Evolutionary conservation across 2,113 vertebrate species (phyloP).

Genomic region (Cebus imitator): DNA sequence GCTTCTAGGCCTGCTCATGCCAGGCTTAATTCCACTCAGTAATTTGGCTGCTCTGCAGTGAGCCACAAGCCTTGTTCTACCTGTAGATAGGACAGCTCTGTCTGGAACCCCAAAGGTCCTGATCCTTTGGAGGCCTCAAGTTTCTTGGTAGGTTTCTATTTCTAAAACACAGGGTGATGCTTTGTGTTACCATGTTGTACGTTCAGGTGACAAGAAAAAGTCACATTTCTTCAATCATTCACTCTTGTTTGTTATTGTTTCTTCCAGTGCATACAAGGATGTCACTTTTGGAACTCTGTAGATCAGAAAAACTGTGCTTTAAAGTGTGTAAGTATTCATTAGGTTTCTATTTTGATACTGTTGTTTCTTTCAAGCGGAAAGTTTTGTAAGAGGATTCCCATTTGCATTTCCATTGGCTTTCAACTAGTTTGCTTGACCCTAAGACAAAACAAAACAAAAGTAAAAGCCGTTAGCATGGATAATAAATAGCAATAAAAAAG

Average conservation of each 20-base stretch:
- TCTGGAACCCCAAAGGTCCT: background rate
- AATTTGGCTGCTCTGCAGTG: background rate
- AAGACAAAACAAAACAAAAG: background rate
- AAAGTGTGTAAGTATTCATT: slow-evolving; percentile 82
- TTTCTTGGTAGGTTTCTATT: background rate
- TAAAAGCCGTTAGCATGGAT: background rate
- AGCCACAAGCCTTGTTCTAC: background rate
- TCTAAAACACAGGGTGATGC: background rate
- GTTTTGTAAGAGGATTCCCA: background rate
- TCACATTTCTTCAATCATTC: background rate
- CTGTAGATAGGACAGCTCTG: background rate
- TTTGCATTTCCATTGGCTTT: background rate
- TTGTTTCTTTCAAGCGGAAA: background rate
- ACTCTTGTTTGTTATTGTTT: background rate
- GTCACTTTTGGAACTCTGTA: slow-evolving; percentile 77
- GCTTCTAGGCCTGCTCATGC: background rate
- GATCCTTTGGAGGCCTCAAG: background rate
- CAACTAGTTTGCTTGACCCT: background rate
- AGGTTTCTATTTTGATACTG: background rate
- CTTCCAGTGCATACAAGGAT: slow-evolving; percentile 81
- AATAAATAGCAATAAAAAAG: background rate
- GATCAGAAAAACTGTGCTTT: slow-evolving; percentile 68
- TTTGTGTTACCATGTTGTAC: background rate
- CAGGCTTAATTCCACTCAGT: background rate
- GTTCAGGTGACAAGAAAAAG: background rate